Base-by-base conservation (phyloP, 1,140 invertebrate species). In the Tigriopus japonicus region DNA sequence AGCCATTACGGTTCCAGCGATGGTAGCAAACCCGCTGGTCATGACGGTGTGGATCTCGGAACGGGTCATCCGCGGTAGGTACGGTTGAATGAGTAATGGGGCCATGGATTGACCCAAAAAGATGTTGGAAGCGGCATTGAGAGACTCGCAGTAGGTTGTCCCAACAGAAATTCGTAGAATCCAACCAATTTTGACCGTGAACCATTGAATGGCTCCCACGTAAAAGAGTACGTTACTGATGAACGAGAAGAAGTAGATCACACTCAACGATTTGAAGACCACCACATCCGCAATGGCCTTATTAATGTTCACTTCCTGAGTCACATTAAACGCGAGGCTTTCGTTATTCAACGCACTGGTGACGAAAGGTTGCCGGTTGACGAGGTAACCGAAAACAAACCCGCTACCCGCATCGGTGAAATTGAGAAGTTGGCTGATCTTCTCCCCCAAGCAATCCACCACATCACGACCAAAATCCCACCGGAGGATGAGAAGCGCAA, bases 21-120 rank as follows among this genome's bases (percentile, higher is more conserved):
- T 88, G 10, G 91, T 93, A 0, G 91, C 86, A 72, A 96, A 96
- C 7, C 93, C 93, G 1, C 86, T 87, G 5, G 85, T 81, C 85
- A 96, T 88, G 13, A 98, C 77, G 0, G 91, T 82, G 70, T 95
- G 89, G 0, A 97, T 71, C 74, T 98, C 93, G 0, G 89, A 94
- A 45, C 78, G 74, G 0, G 92, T 96, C 67, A 97, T 75, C 56
- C 80, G 68, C n/a, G 73, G 67, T 12, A 98, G 70, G 66, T 89
- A 95, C 0, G 88, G 87, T 66, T 82, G 81, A 43, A 96, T 82
- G n/a, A 96, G 65, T 9, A 66, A 28, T 54, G 63, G 59, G 62
- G 67, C 63, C 60, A 66, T 64, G 52, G 87, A 85, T 84, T 85
- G 85, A 67, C 90, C 88, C 2, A 95, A 71, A 67, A 94, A 94